phyloP scores from a whole-genome alignment of 1,140 invertebrate species.

The Drosophila fuyamai region DNA sequence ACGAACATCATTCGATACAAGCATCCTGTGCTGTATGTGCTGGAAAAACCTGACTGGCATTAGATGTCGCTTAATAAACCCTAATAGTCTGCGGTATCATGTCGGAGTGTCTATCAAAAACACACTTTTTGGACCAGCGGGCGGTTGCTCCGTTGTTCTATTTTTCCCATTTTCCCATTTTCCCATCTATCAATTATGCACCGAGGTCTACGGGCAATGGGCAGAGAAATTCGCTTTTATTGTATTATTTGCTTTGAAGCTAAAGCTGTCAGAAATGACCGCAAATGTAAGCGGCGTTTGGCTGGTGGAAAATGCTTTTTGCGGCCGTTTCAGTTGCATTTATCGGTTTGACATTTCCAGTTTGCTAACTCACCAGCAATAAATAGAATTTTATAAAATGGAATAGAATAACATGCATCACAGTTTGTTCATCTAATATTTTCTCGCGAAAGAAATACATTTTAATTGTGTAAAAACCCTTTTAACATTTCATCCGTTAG shows the following conservation, averaged over 20 bases:
- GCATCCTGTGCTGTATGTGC: constrained; percentile 9
- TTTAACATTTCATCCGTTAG: constrained; percentile 25
- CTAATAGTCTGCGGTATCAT: constrained; percentile 68
- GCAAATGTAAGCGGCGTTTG: constrained; percentile 51
- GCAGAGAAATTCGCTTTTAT: constrained; percentile 52
- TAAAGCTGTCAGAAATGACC: constrained; percentile 59
- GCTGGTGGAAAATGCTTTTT: constrained; percentile 27
- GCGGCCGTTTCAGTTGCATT: constrained; percentile 54
- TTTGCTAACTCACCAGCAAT: constrained; percentile 3
- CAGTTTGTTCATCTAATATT: constrained; percentile 16
- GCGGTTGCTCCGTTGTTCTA: constrained; percentile 29
- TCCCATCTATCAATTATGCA: constrained; percentile 67
- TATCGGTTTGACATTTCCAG: constrained; percentile 61
- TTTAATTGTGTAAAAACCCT: neutral
- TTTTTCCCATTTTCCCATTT: constrained; percentile 42
- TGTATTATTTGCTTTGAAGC: constrained; percentile 33
- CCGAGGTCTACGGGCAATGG: neutral
- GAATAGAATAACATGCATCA: neutral
- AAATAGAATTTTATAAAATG: constrained; percentile 10
- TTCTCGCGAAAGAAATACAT: constrained; percentile 4
- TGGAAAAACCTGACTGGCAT: constrained; percentile 53
- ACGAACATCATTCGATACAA: constrained; percentile 4
- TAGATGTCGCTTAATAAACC: constrained; percentile 77
- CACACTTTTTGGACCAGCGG: constrained; percentile 32
- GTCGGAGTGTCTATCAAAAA: constrained; percentile 45